These are phyloP conservation scores for Abscondita cerata DNA, from an alignment of 2,888 invertebrate genomes.

Conservation along the genomic window DNA sequence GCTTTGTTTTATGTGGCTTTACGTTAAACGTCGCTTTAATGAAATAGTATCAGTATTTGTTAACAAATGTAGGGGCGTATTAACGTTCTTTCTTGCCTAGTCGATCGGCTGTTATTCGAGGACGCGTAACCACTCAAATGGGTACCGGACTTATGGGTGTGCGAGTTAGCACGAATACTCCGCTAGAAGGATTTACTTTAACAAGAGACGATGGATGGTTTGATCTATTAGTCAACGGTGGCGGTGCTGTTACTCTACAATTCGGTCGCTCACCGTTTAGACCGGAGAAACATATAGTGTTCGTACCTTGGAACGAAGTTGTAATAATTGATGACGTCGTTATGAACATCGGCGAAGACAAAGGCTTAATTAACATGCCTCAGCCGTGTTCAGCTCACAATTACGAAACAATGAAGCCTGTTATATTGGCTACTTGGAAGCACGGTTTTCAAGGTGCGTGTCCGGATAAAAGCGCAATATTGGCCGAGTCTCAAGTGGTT, in stretches of 20 bases:
- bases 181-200: conserved; percentile 95
- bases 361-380: conserved; percentile 67
- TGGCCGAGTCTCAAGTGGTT: conserved; percentile 91
- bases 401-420: conserved; percentile 92
- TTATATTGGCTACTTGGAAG: conserved; percentile 92
- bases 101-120: conserved; percentile 96
- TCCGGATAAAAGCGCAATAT: conserved; percentile 87
- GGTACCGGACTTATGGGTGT: conserved; percentile 96
- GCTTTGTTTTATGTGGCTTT: conserved; percentile 46
- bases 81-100: conserved; percentile 62
- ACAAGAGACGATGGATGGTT: conserved; percentile 95
- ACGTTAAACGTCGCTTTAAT: conserved; percentile 6
- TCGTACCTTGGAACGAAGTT: conserved; percentile 98
- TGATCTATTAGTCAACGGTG: conserved; percentile 98
- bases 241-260: conserved; percentile 93
- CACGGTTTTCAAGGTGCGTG: conserved; percentile 96
- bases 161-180: conserved; percentile 90
- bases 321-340: conserved; percentile 92
- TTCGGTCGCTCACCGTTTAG: conserved; percentile 93
- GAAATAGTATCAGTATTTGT: conserved; percentile 12
- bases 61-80: background rate
- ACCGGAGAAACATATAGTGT: conserved; percentile 85
- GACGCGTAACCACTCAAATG: conserved; percentile 89
- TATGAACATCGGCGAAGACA: conserved; percentile 84
- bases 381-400: conserved; percentile 88